These are phyloP conservation scores for Eremobia ochroleuca DNA, from an alignment of 2,888 invertebrate species.

Conservation along the genomic window DNA sequence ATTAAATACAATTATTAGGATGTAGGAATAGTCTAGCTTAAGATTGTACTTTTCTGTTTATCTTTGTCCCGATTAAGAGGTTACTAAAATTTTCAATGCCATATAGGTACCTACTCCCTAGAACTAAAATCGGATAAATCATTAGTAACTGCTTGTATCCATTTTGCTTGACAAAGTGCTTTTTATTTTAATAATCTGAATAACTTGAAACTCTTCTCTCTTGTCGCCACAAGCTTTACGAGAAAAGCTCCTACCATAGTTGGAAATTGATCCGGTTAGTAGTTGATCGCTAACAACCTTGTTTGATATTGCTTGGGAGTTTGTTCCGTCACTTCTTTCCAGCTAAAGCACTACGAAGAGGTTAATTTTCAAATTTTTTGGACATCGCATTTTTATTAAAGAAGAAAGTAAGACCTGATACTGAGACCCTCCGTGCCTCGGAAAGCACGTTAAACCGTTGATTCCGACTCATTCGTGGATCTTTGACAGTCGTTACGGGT, in stretches of 20 bases:
- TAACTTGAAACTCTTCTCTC: background rate
- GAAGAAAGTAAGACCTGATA: too few species aligned
- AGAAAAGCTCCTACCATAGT: background rate
- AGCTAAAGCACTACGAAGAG: too few species aligned
- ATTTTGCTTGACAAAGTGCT: background rate
- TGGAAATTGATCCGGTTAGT: background rate
- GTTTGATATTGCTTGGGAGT: background rate
- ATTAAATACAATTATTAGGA: background rate
- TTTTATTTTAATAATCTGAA: background rate
- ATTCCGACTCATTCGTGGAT: too few species aligned
- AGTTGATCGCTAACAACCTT: background rate
- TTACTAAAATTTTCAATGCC: background rate
- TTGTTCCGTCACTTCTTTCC: too few species aligned
- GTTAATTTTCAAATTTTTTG: too few species aligned
- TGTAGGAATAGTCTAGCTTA: background rate
- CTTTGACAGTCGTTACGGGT: too few species aligned
- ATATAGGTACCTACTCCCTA: background rate
- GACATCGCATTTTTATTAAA: too few species aligned
- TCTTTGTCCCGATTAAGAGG: too few species aligned
- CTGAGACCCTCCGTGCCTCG: too few species aligned
- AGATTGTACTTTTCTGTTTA: background rate
- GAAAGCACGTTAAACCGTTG: too few species aligned
- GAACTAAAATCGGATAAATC: background rate
- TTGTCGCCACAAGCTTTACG: background rate
- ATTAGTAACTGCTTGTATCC: background rate